Percentiles rank a stretch among this genome's conserved stretches.
Conservation (phyloP, 2,113 vertebrate species). For the Otocyon megalotis region DNA sequence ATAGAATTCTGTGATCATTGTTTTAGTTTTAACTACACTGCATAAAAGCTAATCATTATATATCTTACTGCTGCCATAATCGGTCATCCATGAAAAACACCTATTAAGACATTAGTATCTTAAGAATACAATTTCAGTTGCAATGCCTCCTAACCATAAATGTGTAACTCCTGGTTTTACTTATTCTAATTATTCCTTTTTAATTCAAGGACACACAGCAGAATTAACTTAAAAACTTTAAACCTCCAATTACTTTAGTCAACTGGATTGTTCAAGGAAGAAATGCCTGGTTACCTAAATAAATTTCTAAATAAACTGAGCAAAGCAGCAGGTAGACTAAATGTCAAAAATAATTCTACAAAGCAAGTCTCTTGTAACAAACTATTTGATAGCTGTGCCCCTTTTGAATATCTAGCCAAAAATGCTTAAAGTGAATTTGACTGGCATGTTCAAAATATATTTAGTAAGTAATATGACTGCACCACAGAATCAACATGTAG, state of each 20-base stretch:
- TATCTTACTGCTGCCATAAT: background rate
- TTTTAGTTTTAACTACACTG: slow-evolving; percentile 7
- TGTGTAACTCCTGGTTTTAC: background rate
- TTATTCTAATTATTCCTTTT: slow-evolving; percentile 30
- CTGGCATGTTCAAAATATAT: slow-evolving; percentile 35
- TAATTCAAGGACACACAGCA: slow-evolving; percentile 11
- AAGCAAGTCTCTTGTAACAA: background rate
- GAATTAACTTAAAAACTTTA: slow-evolving; percentile 14
- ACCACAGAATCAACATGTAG: background rate
- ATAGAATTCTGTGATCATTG: slow-evolving; percentile 41
- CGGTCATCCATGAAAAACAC: slow-evolving; percentile 13
- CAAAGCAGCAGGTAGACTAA: background rate
- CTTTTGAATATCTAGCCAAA: slow-evolving; percentile 77
- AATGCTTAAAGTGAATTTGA: slow-evolving; percentile 49
- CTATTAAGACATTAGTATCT: slow-evolving; percentile 18
- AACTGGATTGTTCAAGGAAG: background rate
- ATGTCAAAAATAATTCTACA: background rate
- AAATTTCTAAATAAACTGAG: slow-evolving; percentile 48
- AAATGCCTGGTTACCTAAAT: slow-evolving; percentile 5
- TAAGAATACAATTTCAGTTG: slow-evolving; percentile 14
- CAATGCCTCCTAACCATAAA: slow-evolving; percentile 22
- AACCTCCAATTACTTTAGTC: slow-evolving; percentile 5
- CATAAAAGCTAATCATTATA: background rate
- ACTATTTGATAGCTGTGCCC: background rate
- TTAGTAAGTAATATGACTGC: slow-evolving; percentile 40